These are phyloP conservation scores for Lethenteron camtschaticum DNA, from an alignment of 2,113 vertebrate genomes.

Conservation along the genomic window DNA sequence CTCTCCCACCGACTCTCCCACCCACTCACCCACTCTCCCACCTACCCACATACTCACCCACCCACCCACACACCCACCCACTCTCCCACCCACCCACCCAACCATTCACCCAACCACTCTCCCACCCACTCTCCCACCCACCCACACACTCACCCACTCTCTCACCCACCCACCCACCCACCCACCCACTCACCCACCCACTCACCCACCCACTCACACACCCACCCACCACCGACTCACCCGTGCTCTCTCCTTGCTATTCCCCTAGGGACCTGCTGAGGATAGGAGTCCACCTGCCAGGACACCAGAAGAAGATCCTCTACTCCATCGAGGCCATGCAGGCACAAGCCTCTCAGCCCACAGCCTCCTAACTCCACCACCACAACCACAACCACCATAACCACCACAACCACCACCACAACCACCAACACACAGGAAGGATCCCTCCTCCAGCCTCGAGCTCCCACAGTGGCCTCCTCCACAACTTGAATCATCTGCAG, in stretches of 20 bases:
- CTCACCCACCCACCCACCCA: neutral
- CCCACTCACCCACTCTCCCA: no score
- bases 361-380: no score
- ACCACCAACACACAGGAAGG: no score
- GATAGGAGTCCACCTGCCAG: conserved; percentile 32
- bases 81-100: neutral
- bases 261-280: conserved; percentile 29
- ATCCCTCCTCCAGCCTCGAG: no score
- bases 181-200: conserved; percentile 8
- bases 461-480: no score
- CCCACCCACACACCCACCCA: no score
- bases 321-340: conserved; percentile 42
- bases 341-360: conserved; percentile 7
- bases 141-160: neutral
- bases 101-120: no score
- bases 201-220: neutral
- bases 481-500: no score
- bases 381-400: no score
- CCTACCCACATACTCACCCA: no score
- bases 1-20: no score
- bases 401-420: no score
- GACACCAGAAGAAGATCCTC: conserved; percentile 37
- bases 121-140: neutral
- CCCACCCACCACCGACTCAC: conserved; percentile 6
- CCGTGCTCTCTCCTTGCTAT: conserved; percentile 7